Percentiles rank a stretch among this genome's conserved stretches.
phyloP scores from a whole-genome alignment of 2,797 vertebrate genomes.

The Tamandua tetradactyla region DNA sequence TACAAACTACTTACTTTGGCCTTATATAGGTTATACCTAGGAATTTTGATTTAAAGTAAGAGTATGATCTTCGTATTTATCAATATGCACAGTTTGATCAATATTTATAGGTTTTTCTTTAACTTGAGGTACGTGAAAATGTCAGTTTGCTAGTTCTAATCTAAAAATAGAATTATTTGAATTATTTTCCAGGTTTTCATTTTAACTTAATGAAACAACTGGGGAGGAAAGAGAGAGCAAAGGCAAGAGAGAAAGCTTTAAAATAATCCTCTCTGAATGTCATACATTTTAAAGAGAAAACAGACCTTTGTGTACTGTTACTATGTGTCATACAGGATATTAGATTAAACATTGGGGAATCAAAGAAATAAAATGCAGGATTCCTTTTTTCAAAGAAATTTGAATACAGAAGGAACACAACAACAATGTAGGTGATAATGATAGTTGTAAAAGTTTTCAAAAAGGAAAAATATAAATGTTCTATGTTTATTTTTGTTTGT shows the following conservation, averaged over 20 bases:
- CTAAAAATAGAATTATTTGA: neutral
- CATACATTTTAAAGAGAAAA: neutral
- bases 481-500: too few relatives aligned
- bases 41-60: neutral
- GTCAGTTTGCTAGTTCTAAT: conserved; percentile 16
- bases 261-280: neutral
- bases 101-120: conserved; percentile 6
- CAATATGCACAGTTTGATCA: neutral
- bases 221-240: neutral
- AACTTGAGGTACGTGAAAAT: neutral
- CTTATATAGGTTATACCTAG: neutral
- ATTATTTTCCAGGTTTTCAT: neutral
- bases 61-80: neutral
- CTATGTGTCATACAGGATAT: neutral
- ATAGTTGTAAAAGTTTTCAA: neutral
- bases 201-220: neutral
- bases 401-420: neutral
- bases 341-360: neutral
- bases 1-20: neutral
- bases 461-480: neutral
- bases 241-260: too few relatives aligned
- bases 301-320: neutral
- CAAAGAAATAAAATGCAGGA: neutral
- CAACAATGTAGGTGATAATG: neutral
- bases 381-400: neutral